Evolutionary conservation across 1,140 invertebrate genomes (phyloP), one percentile per base, ranked within the genome.

Genomic region (Belonocnema kinseyi): DNA sequence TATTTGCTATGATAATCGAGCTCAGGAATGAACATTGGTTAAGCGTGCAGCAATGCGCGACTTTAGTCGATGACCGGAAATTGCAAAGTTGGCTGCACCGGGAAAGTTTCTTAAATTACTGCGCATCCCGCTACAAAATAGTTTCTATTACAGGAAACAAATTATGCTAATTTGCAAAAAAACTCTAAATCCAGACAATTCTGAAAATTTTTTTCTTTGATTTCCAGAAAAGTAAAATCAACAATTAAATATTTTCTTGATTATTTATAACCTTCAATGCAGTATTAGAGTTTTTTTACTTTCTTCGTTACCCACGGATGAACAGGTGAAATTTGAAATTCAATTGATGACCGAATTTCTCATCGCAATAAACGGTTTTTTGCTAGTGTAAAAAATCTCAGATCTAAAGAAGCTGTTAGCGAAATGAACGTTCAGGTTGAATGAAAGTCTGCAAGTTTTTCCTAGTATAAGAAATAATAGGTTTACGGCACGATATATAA

Each of bases 61-160:
- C 61, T 66, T 46, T 40, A 66, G 61, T 66, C 61, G 61, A 66
- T 66, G 61, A 66, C 61, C 61, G 61, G 61, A 66, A 66, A 66
- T 66, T 66, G 61, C 61, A 66, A 66, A 66, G 33, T 66, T 66
- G 61, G 61, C 61, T 66, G 61, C 61, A 66, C 61, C 61, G 40
- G 61, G 61, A 66, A 66, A 66, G 61, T 66, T 66, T 66, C 33
- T 66, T 40, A 66, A 66, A 66, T 66, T 26, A 66, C 61, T 66
- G 26, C 40, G 40, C 61, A 66, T 66, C 61, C 61, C 61, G 61
- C 61, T 66, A 66, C 26, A 66, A 66, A 66, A 66, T 26, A 66
- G 58, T 66, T 66, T 14, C 21, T 66, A 33, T 16, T 33, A 14
- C 61, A 66, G 61, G 61, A 40, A 66, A 66, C 40, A 8, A 66